Conservation (phyloP, 2,888 invertebrate species). For the Cephus spinipes region DNA sequence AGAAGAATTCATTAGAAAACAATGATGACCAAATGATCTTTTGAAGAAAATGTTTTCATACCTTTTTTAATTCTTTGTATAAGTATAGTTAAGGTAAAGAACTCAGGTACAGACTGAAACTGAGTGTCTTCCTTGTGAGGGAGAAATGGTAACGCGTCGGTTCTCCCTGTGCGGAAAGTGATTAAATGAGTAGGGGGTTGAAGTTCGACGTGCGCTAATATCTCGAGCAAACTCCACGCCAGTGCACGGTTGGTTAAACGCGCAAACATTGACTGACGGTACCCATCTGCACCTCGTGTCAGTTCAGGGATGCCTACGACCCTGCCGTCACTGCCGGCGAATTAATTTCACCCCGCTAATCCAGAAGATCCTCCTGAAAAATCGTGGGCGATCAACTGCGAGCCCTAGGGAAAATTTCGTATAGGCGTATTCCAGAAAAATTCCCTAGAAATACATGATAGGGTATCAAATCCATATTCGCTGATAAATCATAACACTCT, state of each 20-base stretch:
- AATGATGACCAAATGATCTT: too few relatives aligned
- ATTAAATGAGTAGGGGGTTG: slow-evolving; percentile 48
- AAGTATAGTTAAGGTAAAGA: not conserved
- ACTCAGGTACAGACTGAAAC: not conserved
- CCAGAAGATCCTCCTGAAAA: not conserved
- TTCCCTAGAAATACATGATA: not conserved
- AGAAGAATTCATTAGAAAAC: too few relatives aligned
- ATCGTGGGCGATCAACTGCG: not conserved
- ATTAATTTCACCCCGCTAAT: not conserved
- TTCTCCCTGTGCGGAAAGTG: slow-evolving; percentile 34
- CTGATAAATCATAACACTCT: not conserved
- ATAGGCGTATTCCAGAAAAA: not conserved
- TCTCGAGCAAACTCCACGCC: slow-evolving; percentile 51
- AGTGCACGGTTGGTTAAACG: slow-evolving; percentile 57
- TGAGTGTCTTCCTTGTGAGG: not conserved
- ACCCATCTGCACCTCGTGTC: slow-evolving; percentile 40
- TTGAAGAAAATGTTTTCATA: too few relatives aligned
- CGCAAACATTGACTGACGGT: slow-evolving; percentile 59
- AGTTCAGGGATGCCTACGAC: slow-evolving; percentile 24
- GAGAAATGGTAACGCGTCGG: not conserved
- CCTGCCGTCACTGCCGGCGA: not conserved
- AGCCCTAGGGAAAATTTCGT: not conserved
- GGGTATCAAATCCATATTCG: too few relatives aligned
- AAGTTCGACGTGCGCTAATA: slow-evolving; percentile 50
- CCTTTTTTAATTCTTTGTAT: not conserved